A percentile compares a stretch with the other conserved stretches of the same genome.
These are phyloP conservation scores for Palythoa grandiflora DNA, from an alignment of 92 coral and sea anemone species.

Conservation along the genomic window DNA sequence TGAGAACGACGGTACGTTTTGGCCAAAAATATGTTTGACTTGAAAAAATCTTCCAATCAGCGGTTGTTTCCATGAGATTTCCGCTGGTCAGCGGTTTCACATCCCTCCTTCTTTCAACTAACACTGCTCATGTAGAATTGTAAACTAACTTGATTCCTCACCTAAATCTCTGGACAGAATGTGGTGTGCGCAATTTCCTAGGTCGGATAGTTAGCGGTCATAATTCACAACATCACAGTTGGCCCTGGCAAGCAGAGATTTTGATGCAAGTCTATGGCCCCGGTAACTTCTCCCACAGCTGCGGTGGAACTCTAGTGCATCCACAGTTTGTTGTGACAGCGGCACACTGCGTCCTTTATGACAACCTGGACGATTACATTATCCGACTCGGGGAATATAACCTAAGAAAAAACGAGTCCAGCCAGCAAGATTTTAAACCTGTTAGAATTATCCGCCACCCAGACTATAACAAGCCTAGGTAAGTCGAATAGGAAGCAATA, in stretches of 20 bases:
- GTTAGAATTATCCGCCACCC: conserved; percentile 5
- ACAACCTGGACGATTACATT: neutral
- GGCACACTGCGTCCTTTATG: conserved; percentile 5
- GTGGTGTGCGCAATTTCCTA: conserved; percentile 25
- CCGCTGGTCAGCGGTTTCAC: too few species aligned
- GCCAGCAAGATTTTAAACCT: conserved; percentile 24
- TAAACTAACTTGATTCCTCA: neutral
- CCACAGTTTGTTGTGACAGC: conserved; percentile 41
- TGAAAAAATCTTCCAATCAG: too few species aligned
- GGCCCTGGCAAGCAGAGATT: conserved; percentile 34
- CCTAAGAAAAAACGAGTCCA: neutral
- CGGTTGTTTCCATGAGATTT: too few species aligned
- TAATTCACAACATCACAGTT: conserved; percentile 24
- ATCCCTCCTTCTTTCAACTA: too few species aligned
- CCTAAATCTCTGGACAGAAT: neutral
- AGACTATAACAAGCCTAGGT: conserved; percentile 11
- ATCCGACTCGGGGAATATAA: conserved; percentile 35
- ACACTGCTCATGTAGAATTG: too few species aligned
- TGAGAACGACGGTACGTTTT: too few species aligned
- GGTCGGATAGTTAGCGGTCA: conserved; percentile 14
- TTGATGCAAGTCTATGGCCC: neutral
- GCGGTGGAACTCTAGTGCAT: conserved; percentile 37
- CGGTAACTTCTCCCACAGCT: neutral
- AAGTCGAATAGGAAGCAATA: neutral
- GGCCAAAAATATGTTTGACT: too few species aligned